These are phyloP conservation scores for Malurus cyaneus DNA, from an alignment of 2,113 vertebrate species.

Conservation along the genomic window DNA sequence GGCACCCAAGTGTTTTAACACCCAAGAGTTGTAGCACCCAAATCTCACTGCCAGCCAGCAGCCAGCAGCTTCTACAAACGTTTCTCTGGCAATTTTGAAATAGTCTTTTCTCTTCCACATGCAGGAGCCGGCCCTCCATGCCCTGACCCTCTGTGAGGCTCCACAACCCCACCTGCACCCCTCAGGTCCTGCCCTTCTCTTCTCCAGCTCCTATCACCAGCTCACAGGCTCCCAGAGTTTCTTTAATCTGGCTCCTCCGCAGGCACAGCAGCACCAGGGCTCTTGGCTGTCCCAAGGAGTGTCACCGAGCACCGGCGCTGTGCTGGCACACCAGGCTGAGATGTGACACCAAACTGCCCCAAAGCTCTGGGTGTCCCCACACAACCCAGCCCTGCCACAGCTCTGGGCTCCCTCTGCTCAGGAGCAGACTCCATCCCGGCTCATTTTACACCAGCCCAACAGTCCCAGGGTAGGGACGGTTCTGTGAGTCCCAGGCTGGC, in stretches of 20 bases:
- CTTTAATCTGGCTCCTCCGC: background rate
- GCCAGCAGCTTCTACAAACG: background rate
- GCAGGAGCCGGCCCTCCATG: accelerated
- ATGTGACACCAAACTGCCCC: background rate
- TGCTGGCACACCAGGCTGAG: accelerated
- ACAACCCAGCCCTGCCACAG: accelerated
- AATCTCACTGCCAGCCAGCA: background rate
- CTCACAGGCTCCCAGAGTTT: background rate
- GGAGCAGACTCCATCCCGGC: too few relatives aligned
- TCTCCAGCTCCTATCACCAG: background rate
- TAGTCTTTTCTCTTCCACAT: accelerated
- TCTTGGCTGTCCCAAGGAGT: accelerated
- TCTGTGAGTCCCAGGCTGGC: background rate
- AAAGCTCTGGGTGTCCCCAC: background rate
- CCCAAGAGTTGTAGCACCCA: background rate
- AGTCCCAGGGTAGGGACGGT: accelerated
- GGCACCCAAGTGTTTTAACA: background rate
- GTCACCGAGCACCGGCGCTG: accelerated
- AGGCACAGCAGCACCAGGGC: background rate
- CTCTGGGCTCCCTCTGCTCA: background rate
- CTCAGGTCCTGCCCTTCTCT: background rate
- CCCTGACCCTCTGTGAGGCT: background rate
- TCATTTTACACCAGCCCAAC: background rate
- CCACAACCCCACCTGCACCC: background rate
- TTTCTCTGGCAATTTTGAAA: background rate